Evolutionary conservation across 2,888 invertebrate genomes (phyloP), one percentile per base, ranked within the genome.

Genomic region (Seira sanloemensis): DNA sequence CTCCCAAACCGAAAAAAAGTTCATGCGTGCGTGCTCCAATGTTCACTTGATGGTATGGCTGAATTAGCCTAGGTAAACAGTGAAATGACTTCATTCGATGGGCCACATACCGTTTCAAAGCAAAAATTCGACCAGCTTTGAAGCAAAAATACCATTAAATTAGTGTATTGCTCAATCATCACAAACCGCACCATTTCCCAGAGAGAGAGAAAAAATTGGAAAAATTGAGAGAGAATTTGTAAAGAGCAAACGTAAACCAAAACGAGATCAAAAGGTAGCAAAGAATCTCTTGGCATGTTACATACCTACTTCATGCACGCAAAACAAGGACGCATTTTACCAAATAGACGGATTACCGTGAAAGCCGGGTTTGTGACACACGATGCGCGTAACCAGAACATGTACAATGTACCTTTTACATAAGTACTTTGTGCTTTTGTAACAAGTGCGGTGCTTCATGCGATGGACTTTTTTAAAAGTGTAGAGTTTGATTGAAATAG

Each of bases 141-240:
- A 37, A 76, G 75, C 54, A 74, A 77, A 82, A 58, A 65, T 69
- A 62, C 50, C 74, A 82, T 82, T 82, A 77, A 82, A 81, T 81
- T 58, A 75, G 76, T 18, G 58, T 18, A 81, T 81, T 75, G 77
- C 82, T 76, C 76, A 72, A 82, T 76, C 76, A 76, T 65, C 37
- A 62, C 68, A 23, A 76, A 67, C 54, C 58, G 58, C 58, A 58
- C n/a, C 58, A 58, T 58, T 58, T 58, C 58, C 58, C 58, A 12
- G 58, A 18, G 37, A 37, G n/a, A n/a, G 37, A 37, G n/a, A 58
- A 58, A 58, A 58, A 58, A n/a, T 18, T n/a, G n/a, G 58, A 2
- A 58, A 58, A 58, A 58, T 58, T n/a, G 5, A 58, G n/a, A 58
- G n/a, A 58, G 58, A 4, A 37, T 7, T 7, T 12, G 37, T 37